phyloP scores from a whole-genome alignment of 2,888 invertebrate genomes.

The Euplexia lucipara region DNA sequence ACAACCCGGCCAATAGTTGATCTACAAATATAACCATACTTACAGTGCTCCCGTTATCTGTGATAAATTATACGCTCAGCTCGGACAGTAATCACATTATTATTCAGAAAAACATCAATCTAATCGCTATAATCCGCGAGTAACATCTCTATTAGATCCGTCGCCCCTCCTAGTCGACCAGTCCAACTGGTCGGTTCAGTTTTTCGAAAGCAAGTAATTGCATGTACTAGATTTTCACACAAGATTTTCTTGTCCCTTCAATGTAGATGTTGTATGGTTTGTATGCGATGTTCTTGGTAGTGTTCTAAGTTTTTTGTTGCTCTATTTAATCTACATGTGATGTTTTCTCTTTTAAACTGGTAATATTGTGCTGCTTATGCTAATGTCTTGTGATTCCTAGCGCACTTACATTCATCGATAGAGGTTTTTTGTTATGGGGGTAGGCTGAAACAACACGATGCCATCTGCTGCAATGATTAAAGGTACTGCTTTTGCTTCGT shows the following conservation, averaged over 20 bases:
- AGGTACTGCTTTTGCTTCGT: too few relatives aligned
- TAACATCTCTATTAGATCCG: conserved; percentile 51
- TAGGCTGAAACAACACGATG: too few relatives aligned
- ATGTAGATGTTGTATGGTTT: conserved; percentile 44
- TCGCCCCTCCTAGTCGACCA: conserved; percentile 15
- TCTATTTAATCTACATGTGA: background rate
- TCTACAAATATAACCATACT: conserved; percentile 31
- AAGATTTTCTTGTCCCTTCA: conserved; percentile 44
- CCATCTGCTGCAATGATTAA: too few relatives aligned
- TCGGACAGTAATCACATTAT: conserved; percentile 57
- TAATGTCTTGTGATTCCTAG: background rate
- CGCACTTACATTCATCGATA: too few relatives aligned
- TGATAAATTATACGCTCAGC: conserved; percentile 49
- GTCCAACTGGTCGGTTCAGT: conserved; percentile 40
- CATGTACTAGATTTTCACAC: conserved; percentile 55
- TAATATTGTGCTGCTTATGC: background rate
- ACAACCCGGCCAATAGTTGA: conserved; percentile 20
- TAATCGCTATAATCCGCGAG: conserved; percentile 51
- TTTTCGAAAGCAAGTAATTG: conserved; percentile 57
- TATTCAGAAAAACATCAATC: conserved; percentile 60
- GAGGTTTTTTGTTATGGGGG: too few relatives aligned
- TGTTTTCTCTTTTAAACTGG: background rate
- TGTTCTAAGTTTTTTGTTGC: conserved; percentile 1
- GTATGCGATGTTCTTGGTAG: background rate
- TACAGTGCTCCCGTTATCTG: conserved; percentile 34